Evolutionary conservation across 37 sponge, comb jelly and placozoan species (phyloP).

Genomic region (Beroe forskalii): DNA sequence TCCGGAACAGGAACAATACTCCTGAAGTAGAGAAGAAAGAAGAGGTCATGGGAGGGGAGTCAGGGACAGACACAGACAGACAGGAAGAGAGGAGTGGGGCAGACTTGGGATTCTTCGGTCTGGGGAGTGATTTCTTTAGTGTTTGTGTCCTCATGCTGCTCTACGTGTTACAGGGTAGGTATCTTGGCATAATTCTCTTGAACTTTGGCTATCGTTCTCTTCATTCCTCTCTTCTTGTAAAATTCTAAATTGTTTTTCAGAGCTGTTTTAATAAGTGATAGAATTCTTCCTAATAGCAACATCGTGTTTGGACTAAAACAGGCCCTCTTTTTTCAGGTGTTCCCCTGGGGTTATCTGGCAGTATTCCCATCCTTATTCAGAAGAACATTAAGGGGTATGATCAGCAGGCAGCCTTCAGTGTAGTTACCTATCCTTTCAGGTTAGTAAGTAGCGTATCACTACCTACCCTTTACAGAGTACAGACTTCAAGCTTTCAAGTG

Average conservation of each 20-base stretch:
- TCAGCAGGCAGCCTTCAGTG: conserved; percentile 72
- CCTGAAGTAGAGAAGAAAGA: neutral
- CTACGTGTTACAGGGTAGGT: conserved; percentile 18
- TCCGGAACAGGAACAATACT: too few relatives aligned
- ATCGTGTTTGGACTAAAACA: too few relatives aligned
- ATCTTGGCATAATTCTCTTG: too few relatives aligned
- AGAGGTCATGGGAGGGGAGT: neutral
- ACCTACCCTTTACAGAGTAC: neutral
- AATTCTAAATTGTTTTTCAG: too few relatives aligned
- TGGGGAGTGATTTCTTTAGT: conserved; percentile 32
- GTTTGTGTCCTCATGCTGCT: conserved; percentile 47
- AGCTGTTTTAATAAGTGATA: too few relatives aligned
- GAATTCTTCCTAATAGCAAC: too few relatives aligned
- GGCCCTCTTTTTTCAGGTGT: conserved; percentile 72
- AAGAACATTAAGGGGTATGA: conserved; percentile 80
- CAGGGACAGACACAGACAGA: neutral
- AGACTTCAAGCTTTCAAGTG: too few relatives aligned
- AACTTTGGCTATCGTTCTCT: too few relatives aligned
- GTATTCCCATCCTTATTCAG: conserved; percentile 89
- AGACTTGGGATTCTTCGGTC: conserved; percentile 44
- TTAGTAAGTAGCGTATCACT: too few relatives aligned
- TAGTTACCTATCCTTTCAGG: conserved; percentile 61
- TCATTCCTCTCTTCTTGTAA: too few relatives aligned
- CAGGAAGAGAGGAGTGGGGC: neutral
- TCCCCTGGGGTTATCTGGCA: conserved; percentile 84